Evolutionary conservation across 2,888 invertebrate species (phyloP), one percentile per base, ranked within the genome.

Genomic region (Euplexia lucipara): DNA sequence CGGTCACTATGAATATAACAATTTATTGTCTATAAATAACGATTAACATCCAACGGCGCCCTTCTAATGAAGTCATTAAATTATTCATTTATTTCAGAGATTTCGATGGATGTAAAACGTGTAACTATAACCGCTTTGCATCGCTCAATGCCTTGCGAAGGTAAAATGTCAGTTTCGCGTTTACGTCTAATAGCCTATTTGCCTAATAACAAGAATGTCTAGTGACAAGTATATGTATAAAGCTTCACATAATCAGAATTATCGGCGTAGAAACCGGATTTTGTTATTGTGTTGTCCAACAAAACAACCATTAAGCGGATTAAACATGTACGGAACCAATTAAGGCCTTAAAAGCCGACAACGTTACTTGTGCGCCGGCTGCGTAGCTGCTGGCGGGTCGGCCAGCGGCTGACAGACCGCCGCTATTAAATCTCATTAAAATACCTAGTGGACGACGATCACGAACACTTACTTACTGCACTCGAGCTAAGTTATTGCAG

Each of bases 11-110:
- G 90, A 91, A 92, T 91, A 91, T 87, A 88, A 91, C 92, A 93
- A 92, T 93, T 93, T 93, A 92, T 90, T 89, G 87, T 88, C 88
- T 87, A 92, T 94, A 92, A 93, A 91, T 91, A 91, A 89, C 87
- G 90, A 91, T 91, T 91, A 92, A 85, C 88, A 84, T 83, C 86
- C 87, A 85, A 84, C 86, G 83, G 77, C 71, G 81, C 83, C 76
- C 82, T 78, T 78, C 87, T 91, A 90, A 91, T 90, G 87, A 91
- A 90, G 88, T 83, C 83, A 88, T 90, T 90, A 87, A 82, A 86
- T 87, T 89, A 88, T 84, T 77, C 74, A 77, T 76, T 79, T 80
- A 75, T 80, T 84, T 79, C 78, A 79, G 76, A 68, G 61, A 65
- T 81, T 83, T 79, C 75, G 78, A 73, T 67, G 68, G 41, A 62